Percentiles rank a stretch among this genome's conserved stretches.
Conservation (phyloP, 2,888 invertebrate genomes). For the Melinaea marsaeus region DNA sequence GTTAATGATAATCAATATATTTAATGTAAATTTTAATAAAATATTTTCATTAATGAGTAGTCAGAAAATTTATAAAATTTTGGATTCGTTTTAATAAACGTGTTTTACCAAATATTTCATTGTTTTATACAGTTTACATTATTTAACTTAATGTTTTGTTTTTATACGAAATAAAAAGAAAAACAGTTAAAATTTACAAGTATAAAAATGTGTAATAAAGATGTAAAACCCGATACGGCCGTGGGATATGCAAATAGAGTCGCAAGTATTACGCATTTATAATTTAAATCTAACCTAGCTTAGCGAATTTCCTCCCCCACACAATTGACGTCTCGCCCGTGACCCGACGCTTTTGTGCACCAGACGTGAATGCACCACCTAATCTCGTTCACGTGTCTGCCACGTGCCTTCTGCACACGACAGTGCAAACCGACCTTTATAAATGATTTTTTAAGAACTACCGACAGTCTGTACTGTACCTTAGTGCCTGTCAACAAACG, state of each 20-base stretch:
- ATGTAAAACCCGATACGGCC: conserved; percentile 37
- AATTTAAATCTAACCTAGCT: conserved; percentile 74
- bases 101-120: not conserved
- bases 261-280: conserved; percentile 66
- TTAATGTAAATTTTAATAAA: too few species aligned
- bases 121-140: not conserved
- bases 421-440: conserved; percentile 48
- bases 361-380: conserved; percentile 69
- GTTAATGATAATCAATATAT: not conserved
- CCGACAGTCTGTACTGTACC: conserved; percentile 38
- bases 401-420: conserved; percentile 72
- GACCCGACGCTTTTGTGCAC: conserved; percentile 63
- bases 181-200: too few species aligned
- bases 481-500: conserved; percentile 39
- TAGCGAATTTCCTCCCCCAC: conserved; percentile 69
- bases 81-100: too few species aligned
- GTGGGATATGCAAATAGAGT: conserved; percentile 76
- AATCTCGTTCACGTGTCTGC: conserved; percentile 71
- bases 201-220: conserved; percentile 24
- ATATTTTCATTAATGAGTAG: too few species aligned
- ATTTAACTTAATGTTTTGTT: too few species aligned
- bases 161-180: conserved; percentile 1
- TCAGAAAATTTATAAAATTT: too few species aligned
- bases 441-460: conserved; percentile 39
- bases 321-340: conserved; percentile 69